Conservation (phyloP, 2,888 invertebrate genomes). For the Trachelus stipa region DNA sequence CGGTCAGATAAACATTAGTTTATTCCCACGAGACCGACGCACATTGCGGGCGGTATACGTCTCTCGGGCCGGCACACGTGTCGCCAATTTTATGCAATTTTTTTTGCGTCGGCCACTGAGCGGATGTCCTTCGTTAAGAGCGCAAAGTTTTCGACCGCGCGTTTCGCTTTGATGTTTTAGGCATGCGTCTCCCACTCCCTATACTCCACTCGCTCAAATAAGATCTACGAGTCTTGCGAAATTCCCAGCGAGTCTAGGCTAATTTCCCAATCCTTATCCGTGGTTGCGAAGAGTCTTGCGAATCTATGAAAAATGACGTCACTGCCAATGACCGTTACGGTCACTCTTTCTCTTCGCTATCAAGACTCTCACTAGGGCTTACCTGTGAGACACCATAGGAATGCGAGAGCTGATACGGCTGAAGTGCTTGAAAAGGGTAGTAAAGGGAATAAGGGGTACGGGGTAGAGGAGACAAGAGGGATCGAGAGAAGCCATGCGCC, state of each 20-base stretch:
- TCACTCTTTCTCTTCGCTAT: neutral
- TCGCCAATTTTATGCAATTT: conserved; percentile 42
- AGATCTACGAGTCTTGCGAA: neutral
- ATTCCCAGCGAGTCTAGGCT: neutral
- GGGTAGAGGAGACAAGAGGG: conserved; percentile 7
- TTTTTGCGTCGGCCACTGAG: conserved; percentile 22
- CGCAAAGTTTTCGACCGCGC: conserved; percentile 27
- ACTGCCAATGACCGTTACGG: neutral
- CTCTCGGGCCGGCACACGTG: conserved; percentile 37
- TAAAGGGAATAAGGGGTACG: neutral
- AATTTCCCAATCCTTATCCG: neutral
- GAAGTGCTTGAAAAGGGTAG: neutral
- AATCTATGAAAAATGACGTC: neutral
- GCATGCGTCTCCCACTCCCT: neutral
- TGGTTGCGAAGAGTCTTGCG: neutral
- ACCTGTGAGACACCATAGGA: neutral
- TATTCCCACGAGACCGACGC: conserved; percentile 28
- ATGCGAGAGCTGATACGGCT: neutral
- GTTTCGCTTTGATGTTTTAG: neutral
- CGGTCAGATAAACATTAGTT: conserved; percentile 28
- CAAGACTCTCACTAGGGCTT: neutral
- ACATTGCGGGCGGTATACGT: neutral
- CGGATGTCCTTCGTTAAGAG: conserved; percentile 45
- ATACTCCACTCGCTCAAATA: neutral
- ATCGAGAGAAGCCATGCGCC: conserved; percentile 41